Conservation (phyloP, 2,113 vertebrate genomes). For the Laterallus jamaicensis region DNA sequence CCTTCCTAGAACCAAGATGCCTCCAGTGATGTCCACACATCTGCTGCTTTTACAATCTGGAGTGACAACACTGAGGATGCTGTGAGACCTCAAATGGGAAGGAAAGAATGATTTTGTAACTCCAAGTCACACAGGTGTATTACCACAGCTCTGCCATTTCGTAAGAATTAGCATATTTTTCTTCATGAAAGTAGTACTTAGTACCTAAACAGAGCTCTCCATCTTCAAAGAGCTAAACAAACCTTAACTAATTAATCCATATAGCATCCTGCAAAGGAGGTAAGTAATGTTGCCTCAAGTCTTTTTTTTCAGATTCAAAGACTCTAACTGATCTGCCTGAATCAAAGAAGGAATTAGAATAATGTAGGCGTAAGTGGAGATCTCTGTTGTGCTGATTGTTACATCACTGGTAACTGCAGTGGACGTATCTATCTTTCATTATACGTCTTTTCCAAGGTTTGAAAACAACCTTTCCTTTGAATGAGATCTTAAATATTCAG, state of each 20-base stretch:
- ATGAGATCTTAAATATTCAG: not conserved
- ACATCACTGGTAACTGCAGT: not conserved
- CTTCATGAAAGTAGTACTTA: not conserved
- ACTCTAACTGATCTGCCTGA: not conserved
- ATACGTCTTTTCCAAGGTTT: not conserved
- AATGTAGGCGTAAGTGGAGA: not conserved
- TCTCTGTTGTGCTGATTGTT: not conserved
- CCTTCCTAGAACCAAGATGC: conserved; percentile 68
- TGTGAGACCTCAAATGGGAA: accelerated
- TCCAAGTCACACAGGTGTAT: not conserved
- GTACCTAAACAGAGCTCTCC: not conserved
- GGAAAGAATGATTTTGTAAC: not conserved
- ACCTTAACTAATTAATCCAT: not conserved
- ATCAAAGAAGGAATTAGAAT: not conserved
- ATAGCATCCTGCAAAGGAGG: not conserved
- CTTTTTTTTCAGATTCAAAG: not conserved
- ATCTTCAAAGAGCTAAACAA: not conserved
- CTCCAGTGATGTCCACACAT: conserved; percentile 81
- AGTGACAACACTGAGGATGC: conserved; percentile 75
- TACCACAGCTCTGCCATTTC: not conserved
- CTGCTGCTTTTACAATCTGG: conserved; percentile 73
- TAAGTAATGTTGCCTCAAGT: not conserved
- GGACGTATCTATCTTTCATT: not conserved
- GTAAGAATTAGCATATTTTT: not conserved
- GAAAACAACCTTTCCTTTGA: not conserved